phyloP scores from a whole-genome alignment of 2,113 vertebrate genomes.

The Antechinus flavipes region DNA sequence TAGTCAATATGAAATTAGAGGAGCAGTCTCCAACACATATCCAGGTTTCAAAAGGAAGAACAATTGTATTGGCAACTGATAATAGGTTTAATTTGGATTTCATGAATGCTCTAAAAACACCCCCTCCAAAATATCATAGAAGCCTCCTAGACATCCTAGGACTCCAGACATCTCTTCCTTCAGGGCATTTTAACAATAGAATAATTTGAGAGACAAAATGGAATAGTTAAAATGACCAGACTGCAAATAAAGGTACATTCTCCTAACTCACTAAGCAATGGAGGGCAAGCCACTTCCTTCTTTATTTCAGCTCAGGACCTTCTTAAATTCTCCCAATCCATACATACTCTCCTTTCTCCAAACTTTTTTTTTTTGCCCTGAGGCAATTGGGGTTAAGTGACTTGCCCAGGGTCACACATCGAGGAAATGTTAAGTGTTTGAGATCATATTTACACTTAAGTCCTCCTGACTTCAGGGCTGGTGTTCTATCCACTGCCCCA shows the following conservation, averaged over 20 bases:
- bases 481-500: no score
- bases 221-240: background rate
- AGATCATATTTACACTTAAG: no score
- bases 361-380: background rate
- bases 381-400: no score
- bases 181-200: background rate
- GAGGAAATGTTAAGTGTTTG: no score
- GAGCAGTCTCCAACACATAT: background rate
- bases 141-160: background rate
- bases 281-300: background rate
- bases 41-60: background rate
- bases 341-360: background rate
- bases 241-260: background rate
- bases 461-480: no score
- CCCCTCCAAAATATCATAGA: conserved; percentile 46
- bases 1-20: background rate
- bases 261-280: background rate
- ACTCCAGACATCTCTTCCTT: background rate
- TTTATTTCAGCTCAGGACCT: background rate
- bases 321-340: background rate
- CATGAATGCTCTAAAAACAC: conserved; percentile 46
- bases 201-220: background rate
- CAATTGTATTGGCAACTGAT: conserved; percentile 68
- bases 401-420: no score
- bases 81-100: conserved; percentile 68